Evolutionary conservation across 2,113 vertebrate genomes (phyloP).

Genomic region (Malurus cyaneus): DNA sequence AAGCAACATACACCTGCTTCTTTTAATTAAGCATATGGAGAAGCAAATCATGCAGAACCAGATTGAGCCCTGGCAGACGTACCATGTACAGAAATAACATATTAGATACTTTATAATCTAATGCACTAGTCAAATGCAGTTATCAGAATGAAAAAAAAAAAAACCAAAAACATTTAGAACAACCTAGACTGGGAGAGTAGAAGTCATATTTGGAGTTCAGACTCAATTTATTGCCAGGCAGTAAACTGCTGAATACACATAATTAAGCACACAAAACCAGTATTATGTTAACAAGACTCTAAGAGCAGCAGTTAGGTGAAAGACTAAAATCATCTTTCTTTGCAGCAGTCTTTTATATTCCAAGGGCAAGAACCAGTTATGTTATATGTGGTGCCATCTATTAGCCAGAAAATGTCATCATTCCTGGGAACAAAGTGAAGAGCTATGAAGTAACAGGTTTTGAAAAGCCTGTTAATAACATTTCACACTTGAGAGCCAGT

Average conservation of each 20-base stretch:
- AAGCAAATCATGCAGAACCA: neutral
- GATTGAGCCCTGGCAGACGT: neutral
- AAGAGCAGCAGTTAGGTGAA: neutral
- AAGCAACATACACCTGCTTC: neutral
- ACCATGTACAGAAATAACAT: neutral
- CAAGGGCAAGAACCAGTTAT: neutral
- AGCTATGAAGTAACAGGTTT: neutral
- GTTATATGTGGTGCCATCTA: neutral
- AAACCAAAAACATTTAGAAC: neutral
- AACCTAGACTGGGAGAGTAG: neutral
- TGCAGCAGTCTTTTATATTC: neutral
- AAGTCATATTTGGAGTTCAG: neutral
- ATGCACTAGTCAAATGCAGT: neutral
- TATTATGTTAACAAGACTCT: neutral
- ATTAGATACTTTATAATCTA: neutral
- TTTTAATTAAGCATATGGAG: neutral
- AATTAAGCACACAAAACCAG: neutral
- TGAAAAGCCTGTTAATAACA: neutral
- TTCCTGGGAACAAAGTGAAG: neutral
- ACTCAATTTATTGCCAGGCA: neutral
- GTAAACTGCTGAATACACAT: neutral
- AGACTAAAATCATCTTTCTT: neutral
- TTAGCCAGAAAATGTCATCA: neutral
- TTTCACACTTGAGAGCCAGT: neutral
- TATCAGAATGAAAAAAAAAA: neutral